Conservation (phyloP, 2,888 invertebrate species). For the Drosophila barbarae region DNA sequence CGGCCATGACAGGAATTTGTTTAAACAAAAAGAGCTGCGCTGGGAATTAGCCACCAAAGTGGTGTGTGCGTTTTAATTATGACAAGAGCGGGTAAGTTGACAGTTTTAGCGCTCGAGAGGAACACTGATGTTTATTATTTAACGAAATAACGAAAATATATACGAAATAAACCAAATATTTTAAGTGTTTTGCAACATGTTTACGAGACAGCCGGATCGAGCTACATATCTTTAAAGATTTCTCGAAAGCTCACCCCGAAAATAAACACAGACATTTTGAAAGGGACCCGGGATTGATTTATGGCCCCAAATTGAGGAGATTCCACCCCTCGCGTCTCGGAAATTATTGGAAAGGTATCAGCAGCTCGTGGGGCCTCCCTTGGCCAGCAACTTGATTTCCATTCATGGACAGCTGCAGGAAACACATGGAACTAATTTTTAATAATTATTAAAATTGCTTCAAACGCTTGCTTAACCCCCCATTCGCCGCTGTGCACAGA, state of each 20-base stretch:
- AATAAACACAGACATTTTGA: conserved; percentile 43
- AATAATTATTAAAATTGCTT: conserved; percentile 67
- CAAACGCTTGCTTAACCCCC: conserved; percentile 46
- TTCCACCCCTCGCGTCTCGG: conserved; percentile 44
- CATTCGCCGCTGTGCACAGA: conserved; percentile 50
- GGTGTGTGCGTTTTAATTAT: conserved; percentile 61
- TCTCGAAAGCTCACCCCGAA: conserved; percentile 42
- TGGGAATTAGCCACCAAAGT: conserved; percentile 39
- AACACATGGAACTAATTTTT: conserved; percentile 68
- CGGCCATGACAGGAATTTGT: conserved; percentile 32
- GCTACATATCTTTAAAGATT: conserved; percentile 25
- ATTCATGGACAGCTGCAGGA: conserved; percentile 50
- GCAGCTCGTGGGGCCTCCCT: conserved; percentile 3
- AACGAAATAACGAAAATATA: conserved; percentile 15
- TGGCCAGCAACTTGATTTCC: conserved; percentile 38
- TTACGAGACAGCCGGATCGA: conserved; percentile 41
- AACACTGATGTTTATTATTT: conserved; percentile 38
- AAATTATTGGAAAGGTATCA: conserved; percentile 46
- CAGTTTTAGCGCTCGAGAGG: conserved; percentile 56
- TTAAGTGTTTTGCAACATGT: conserved; percentile 66
- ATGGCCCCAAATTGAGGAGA: conserved; percentile 72
- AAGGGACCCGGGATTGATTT: conserved; percentile 75
- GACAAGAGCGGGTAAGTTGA: conserved; percentile 70
- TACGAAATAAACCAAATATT: conserved; percentile 31
- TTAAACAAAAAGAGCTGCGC: conserved; percentile 38